Conservation (phyloP, 1,140 invertebrate species). For the Zaprionus vittiger region DNA sequence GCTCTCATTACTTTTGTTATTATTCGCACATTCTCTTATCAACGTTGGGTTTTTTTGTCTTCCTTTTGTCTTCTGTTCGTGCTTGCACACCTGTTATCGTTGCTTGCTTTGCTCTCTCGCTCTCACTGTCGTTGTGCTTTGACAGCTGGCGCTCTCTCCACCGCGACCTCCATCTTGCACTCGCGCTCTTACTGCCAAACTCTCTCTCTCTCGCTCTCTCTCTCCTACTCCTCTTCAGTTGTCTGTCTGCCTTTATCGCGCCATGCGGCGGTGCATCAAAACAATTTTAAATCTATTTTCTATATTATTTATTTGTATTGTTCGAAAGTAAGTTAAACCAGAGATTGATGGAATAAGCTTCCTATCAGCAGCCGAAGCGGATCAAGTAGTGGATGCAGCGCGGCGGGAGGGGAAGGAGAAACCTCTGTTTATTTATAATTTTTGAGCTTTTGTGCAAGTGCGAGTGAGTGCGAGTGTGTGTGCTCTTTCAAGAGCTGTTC, state of each 20-base stretch:
- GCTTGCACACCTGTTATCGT: constrained; percentile 45
- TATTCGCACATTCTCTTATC: constrained; percentile 53
- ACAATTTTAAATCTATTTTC: constrained; percentile 42
- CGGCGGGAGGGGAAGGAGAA: not conserved
- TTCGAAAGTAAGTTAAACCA: constrained; percentile 3
- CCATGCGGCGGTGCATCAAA: constrained; percentile 35
- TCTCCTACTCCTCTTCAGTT: not conserved
- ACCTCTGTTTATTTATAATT: constrained; percentile 17
- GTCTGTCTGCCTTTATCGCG: not conserved
- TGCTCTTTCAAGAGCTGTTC: constrained; percentile 8
- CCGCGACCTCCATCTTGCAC: not conserved
- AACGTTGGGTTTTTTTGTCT: constrained; percentile 14
- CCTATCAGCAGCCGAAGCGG: not conserved
- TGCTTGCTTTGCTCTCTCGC: constrained; percentile 7
- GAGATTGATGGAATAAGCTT: not conserved
- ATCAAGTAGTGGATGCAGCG: not conserved
- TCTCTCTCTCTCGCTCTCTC: not conserved
- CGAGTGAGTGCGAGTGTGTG: not conserved
- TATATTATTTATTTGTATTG: constrained; percentile 21
- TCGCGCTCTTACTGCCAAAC: not conserved
- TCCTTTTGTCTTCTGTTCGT: constrained; percentile 31
- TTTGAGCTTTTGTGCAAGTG: not conserved
- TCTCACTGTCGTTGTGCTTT: not conserved
- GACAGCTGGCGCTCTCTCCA: constrained; percentile 9
- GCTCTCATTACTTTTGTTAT: constrained; percentile 51